A percentile compares a stretch with the other conserved stretches of the same genome.
These are phyloP conservation scores for Limnephilus marmoratus DNA, from an alignment of 2,888 invertebrate species.

Conservation along the genomic window DNA sequence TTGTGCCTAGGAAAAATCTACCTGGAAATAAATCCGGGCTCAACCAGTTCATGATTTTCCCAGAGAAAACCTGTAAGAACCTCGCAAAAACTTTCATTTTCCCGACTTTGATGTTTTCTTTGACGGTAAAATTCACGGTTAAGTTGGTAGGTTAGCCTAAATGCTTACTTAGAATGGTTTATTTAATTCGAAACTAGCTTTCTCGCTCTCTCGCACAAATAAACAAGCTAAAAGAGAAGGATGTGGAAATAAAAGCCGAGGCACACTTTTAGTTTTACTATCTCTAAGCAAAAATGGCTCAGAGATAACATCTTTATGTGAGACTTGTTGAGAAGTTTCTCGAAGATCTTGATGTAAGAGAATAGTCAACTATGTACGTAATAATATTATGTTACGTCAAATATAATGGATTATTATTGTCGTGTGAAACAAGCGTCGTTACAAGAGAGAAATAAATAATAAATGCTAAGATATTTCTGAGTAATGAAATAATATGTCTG, in stretches of 20 bases:
- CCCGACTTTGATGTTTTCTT: neutral
- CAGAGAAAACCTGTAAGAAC: neutral
- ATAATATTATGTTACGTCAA: neutral
- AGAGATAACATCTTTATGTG: neutral
- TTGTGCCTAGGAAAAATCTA: neutral
- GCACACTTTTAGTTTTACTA: neutral
- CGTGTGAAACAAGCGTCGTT: too few relatives aligned
- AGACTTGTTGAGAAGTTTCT: neutral
- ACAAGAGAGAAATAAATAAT: too few relatives aligned
- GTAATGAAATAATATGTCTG: too few relatives aligned
- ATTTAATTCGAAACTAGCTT: neutral
- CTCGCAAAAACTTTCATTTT: neutral
- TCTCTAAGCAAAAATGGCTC: neutral
- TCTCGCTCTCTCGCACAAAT: neutral
- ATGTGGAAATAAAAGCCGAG: neutral
- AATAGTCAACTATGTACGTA: neutral
- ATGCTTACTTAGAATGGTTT: neutral
- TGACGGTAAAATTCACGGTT: neutral
- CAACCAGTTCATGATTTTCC: neutral
- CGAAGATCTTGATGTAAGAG: neutral
- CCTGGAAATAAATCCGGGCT: neutral
- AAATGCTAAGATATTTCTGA: too few relatives aligned
- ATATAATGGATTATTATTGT: too few relatives aligned
- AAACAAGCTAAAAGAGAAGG: neutral
- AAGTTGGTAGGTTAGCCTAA: neutral